phyloP scores from a whole-genome alignment of 2,113 vertebrate genomes.

The Eulemur macaco region DNA sequence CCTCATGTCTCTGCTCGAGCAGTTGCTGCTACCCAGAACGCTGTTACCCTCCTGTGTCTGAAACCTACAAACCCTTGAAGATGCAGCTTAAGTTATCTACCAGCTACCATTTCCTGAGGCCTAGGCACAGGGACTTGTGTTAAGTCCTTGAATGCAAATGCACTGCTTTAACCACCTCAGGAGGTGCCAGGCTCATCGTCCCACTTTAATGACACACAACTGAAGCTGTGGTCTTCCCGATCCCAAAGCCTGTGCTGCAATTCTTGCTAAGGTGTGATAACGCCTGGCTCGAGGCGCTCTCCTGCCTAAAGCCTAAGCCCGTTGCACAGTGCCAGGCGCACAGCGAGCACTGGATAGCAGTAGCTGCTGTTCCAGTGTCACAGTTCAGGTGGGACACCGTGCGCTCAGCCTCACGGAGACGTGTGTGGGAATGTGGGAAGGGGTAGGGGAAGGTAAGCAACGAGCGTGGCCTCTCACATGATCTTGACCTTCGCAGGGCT shows the following conservation, averaged over 20 bases:
- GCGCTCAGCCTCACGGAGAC: not conserved
- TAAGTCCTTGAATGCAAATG: not conserved
- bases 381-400: not conserved
- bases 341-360: not conserved
- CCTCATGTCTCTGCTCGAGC: not conserved
- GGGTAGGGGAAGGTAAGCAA: not conserved
- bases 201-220: not conserved
- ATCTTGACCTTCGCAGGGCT: slow-evolving; percentile 85
- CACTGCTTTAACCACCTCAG: not conserved
- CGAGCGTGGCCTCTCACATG: not conserved
- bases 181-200: not conserved
- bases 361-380: not conserved
- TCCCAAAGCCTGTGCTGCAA: not conserved
- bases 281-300: not conserved
- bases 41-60: not conserved
- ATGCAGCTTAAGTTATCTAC: not conserved
- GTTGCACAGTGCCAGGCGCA: rapidly evolving
- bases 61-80: not conserved
- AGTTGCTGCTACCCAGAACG: not conserved
- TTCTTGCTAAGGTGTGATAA: not conserved
- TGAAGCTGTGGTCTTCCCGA: not conserved
- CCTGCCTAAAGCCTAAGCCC: not conserved
- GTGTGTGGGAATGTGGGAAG: not conserved
- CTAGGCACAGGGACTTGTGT: not conserved
- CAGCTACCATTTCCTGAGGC: not conserved